Percentiles rank a stretch among this genome's conserved stretches.
phyloP scores from a whole-genome alignment of 2,113 vertebrate genomes.

The Phrynosoma blainvillii region DNA sequence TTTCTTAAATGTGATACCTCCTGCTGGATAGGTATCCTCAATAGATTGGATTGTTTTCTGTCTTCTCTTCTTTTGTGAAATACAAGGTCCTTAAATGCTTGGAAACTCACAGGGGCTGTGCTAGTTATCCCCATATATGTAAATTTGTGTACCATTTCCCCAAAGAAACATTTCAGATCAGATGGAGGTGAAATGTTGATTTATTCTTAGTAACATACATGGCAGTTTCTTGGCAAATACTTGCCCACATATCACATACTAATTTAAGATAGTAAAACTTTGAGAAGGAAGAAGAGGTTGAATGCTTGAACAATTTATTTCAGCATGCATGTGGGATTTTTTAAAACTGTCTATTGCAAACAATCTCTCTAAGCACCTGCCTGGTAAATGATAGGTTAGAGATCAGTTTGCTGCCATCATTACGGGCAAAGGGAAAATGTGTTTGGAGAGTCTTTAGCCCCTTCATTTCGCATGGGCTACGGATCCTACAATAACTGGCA shows the following conservation, averaged over 20 bases:
- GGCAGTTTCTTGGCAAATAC: neutral
- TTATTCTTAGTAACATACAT: neutral
- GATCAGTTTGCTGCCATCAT: constrained; percentile 34
- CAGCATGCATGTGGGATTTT: neutral
- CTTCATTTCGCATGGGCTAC: neutral
- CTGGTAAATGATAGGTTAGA: constrained; percentile 41
- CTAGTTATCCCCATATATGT: constrained; percentile 10
- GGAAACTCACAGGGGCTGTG: neutral
- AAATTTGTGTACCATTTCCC: constrained; percentile 2
- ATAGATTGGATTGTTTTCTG: constrained; percentile 29
- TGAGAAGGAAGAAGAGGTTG: neutral
- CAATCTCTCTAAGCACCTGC: neutral
- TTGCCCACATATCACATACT: neutral
- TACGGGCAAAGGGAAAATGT: neutral
- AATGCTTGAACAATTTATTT: neutral
- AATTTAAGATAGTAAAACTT: neutral
- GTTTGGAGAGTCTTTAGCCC: neutral
- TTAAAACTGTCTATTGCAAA: constrained; percentile 18
- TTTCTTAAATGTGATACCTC: constrained; percentile 61
- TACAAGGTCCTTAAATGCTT: neutral
- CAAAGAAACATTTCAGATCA: constrained; percentile 18
- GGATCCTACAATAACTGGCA: neutral
- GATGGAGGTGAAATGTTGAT: neutral
- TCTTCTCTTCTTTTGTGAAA: constrained; percentile 24
- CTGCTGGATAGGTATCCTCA: constrained; percentile 42